phyloP scores from a whole-genome alignment of 2,797 vertebrate genomes.

The Trematomus bernacchii region DNA sequence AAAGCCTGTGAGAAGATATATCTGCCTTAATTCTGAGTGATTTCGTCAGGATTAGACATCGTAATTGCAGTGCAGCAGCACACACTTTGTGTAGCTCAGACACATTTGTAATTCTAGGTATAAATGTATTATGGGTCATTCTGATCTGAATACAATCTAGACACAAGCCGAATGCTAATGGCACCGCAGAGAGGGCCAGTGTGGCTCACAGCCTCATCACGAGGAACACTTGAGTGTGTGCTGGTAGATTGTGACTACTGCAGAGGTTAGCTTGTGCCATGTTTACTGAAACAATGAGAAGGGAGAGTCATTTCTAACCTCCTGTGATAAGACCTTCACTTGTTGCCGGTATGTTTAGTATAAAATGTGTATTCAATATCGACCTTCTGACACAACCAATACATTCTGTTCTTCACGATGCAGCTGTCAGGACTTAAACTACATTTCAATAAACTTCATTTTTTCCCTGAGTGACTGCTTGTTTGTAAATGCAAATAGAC shows the following conservation, averaged over 20 bases:
- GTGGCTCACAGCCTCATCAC: slow-evolving; percentile 27
- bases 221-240: slow-evolving; percentile 32
- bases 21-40: slow-evolving; percentile 36
- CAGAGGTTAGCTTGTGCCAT: slow-evolving; percentile 15
- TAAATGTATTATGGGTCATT: slow-evolving; percentile 67
- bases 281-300: slow-evolving; percentile 23
- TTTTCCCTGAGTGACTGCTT: slow-evolving; percentile 39
- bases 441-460: slow-evolving; percentile 41
- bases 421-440: slow-evolving; percentile 21
- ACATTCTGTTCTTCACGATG: slow-evolving; percentile 12
- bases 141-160: slow-evolving; percentile 60
- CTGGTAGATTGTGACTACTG: background rate
- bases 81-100: slow-evolving; percentile 22
- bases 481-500: slow-evolving; percentile 67
- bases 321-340: slow-evolving; percentile 8
- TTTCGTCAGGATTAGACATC: slow-evolving; percentile 37
- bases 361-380: slow-evolving; percentile 9
- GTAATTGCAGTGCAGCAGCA: slow-evolving; percentile 39
- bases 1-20: slow-evolving; percentile 30
- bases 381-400: slow-evolving; percentile 14
- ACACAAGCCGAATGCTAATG: slow-evolving; percentile 56
- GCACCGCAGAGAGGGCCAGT: slow-evolving; percentile 18
- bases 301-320: slow-evolving; percentile 8
- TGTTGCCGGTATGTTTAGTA: slow-evolving; percentile 4
- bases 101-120: slow-evolving; percentile 58